Percentiles rank a stretch among this genome's conserved stretches.
phyloP scores from a whole-genome alignment of 2,888 invertebrate species.

The Clusia tigrina region DNA sequence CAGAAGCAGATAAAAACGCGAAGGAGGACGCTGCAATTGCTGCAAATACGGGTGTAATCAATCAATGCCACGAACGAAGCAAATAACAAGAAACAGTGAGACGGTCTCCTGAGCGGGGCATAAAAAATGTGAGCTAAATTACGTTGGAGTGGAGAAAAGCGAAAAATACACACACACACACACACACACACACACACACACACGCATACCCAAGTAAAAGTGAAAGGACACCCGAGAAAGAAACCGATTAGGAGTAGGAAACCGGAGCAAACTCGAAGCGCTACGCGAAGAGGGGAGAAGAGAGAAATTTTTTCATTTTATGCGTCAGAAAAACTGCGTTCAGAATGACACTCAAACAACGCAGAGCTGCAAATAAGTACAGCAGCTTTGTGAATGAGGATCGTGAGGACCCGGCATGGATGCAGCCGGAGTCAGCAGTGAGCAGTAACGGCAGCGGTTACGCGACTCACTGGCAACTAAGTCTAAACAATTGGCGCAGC shows the following conservation, averaged over 20 bases:
- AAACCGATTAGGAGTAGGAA: not conserved
- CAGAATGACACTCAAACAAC: not conserved
- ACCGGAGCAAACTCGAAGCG: not conserved
- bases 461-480: not conserved
- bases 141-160: too few species aligned
- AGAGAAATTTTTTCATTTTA: too few species aligned
- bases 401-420: too few species aligned
- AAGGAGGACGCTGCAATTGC: slow-evolving; percentile 10
- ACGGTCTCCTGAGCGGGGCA: not conserved
- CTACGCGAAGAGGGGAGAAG: not conserved
- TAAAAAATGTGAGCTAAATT: not conserved
- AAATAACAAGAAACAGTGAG: slow-evolving; percentile 10
- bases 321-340: not conserved
- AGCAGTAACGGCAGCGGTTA: slow-evolving; percentile 11
- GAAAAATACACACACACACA: too few species aligned
- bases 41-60: slow-evolving; percentile 23
- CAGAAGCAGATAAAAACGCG: not conserved
- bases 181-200: not conserved
- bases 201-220: not conserved
- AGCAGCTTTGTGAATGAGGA: too few species aligned
- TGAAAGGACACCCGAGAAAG: not conserved
- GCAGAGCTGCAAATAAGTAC: not conserved
- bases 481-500: slow-evolving; percentile 4
- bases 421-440: not conserved
- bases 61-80: slow-evolving; percentile 27